These are phyloP conservation scores for Nineta flava DNA, from an alignment of 2,888 invertebrate genomes.

Conservation along the genomic window DNA sequence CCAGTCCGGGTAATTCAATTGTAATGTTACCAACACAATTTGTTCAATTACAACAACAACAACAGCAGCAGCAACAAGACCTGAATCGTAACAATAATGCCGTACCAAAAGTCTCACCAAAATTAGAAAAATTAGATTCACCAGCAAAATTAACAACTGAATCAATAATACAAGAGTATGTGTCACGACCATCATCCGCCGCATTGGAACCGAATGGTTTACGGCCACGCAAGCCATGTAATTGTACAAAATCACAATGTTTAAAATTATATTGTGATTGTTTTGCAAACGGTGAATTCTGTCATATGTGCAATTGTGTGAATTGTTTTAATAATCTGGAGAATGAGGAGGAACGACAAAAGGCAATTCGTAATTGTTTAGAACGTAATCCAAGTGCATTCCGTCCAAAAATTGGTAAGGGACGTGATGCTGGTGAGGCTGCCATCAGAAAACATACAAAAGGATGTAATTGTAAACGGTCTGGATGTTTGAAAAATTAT, in stretches of 20 bases:
- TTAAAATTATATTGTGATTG: conserved; percentile 98
- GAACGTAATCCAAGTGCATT: conserved; percentile 97
- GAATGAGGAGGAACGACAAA: conserved; percentile 85
- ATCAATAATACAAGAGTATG: not conserved
- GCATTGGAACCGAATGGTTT: conserved; percentile 25
- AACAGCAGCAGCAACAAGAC: conserved; percentile 2
- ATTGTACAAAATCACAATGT: conserved; percentile 97
- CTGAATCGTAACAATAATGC: not conserved
- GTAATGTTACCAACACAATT: conserved; percentile 42
- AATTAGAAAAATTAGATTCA: conserved; percentile 13
- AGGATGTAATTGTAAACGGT: conserved; percentile 97
- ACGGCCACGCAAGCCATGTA: conserved; percentile 84
- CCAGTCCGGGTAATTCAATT: conserved; percentile 18
- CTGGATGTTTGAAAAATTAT: conserved; percentile 96
- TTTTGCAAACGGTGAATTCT: conserved; percentile 99
- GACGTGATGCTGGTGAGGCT: conserved; percentile 54
- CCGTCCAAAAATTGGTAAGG: conserved; percentile 91
- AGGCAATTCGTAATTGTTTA: conserved; percentile 85
- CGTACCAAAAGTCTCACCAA: conserved; percentile 22
- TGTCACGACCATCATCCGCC: not conserved
- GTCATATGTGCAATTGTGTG: conserved; percentile 92
- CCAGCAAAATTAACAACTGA: conserved; percentile 6
- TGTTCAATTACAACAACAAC: conserved; percentile 22
- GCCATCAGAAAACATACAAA: conserved; percentile 80
- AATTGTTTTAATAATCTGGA: conserved; percentile 94